Evolutionary conservation across 1,140 invertebrate genomes (phyloP).

Genomic region (Sweltsa coloradensis): DNA sequence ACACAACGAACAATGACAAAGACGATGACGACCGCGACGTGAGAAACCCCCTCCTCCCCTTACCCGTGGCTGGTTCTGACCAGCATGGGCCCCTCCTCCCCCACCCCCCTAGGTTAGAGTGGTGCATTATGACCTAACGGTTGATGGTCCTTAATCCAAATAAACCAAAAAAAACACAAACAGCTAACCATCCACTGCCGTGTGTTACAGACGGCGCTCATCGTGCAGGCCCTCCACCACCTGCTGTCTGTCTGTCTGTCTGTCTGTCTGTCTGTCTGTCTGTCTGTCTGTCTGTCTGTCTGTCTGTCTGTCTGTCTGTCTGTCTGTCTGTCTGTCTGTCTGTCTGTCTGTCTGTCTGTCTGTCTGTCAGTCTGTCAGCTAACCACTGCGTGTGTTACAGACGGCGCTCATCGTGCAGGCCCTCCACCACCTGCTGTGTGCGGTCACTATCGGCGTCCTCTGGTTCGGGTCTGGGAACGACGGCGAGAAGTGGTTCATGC

Average conservation of each 20-base stretch:
- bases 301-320: background rate
- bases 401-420: slow-evolving; percentile 41
- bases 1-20: no score
- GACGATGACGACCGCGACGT: no score
- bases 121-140: no score
- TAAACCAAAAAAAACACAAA: no score
- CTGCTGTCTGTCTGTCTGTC: slow-evolving; percentile 41
- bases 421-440: slow-evolving; percentile 43
- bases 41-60: no score
- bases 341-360: background rate
- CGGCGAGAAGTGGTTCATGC: slow-evolving; percentile 48
- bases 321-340: background rate
- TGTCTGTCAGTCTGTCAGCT: background rate
- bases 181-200: background rate
- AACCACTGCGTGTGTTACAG: slow-evolving; percentile 16
- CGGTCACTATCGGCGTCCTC: slow-evolving; percentile 38
- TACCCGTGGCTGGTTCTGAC: no score
- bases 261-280: no score
- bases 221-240: slow-evolving; percentile 46
- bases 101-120: no score
- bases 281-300: background rate
- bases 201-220: slow-evolving; percentile 30
- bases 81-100: no score
- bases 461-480: slow-evolving; percentile 46
- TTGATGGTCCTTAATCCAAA: no score